These are phyloP conservation scores for Halocynthia roretzi DNA, from an alignment of 23 tunicate genomes.

Conservation along the genomic window DNA sequence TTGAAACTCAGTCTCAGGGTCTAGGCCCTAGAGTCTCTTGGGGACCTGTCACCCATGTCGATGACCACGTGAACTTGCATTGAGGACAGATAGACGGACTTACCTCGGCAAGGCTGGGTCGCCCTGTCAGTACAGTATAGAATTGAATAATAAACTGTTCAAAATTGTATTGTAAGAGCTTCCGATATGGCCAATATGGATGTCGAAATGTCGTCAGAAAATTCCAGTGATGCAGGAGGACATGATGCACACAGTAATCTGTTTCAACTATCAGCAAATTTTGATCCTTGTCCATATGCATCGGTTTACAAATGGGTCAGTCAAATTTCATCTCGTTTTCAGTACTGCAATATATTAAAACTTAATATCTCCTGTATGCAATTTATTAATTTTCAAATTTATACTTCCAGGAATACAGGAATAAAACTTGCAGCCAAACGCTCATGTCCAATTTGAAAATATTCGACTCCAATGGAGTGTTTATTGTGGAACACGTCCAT, in stretches of 20 bases:
- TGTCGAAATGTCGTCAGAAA: too few relatives aligned
- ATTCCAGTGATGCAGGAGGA: not conserved
- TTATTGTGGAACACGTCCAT: constrained; percentile 47
- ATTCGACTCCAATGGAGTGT: constrained; percentile 31
- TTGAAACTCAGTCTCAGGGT: too few relatives aligned
- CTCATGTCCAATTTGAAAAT: not conserved
- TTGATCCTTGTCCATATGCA: constrained; percentile 43
- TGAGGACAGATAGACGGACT: too few relatives aligned
- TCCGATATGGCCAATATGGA: too few relatives aligned
- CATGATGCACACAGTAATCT: not conserved
- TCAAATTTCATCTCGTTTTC: not conserved
- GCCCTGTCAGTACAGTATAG: too few relatives aligned
- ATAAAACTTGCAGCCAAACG: constrained; percentile 8
- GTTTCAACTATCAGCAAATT: constrained; percentile 1
- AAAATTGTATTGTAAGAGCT: too few relatives aligned
- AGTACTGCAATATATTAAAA: not conserved
- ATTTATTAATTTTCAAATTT: not conserved
- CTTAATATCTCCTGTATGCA: not conserved
- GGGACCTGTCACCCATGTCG: too few relatives aligned
- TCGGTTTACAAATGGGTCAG: constrained; percentile 41
- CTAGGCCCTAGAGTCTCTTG: too few relatives aligned
- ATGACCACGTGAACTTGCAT: too few relatives aligned
- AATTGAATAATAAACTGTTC: too few relatives aligned
- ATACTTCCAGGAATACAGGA: constrained; percentile 23
- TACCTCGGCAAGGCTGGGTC: too few relatives aligned